Evolutionary conservation across 2,888 invertebrate species (phyloP).

Genomic region (Abscondita cerata): DNA sequence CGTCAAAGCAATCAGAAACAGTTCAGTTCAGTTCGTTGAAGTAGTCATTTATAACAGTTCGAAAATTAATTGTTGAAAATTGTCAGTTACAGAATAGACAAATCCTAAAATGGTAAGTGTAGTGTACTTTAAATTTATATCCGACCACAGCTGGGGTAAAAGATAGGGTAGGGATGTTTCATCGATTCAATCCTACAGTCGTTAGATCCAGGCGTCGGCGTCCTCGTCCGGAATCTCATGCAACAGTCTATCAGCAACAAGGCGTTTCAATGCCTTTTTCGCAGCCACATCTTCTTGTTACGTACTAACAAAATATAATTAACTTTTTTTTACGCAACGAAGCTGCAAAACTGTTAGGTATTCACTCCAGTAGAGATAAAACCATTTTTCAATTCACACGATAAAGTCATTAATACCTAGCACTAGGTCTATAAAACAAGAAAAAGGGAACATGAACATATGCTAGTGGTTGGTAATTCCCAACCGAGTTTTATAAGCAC

Average conservation of each 20-base stretch:
- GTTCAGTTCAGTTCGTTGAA: too few species aligned
- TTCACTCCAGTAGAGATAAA: conserved; percentile 6
- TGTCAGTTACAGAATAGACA: conserved; percentile 6
- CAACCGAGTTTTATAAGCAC: conserved; percentile 28
- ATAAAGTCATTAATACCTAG: conserved; percentile 26
- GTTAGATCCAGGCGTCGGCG: conserved; percentile 28
- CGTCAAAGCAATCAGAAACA: too few species aligned
- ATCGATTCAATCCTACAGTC: conserved; percentile 22
- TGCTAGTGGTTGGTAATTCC: conserved; percentile 29
- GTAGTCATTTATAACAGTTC: too few species aligned
- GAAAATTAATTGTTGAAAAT: not conserved
- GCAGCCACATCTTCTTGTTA: not conserved
- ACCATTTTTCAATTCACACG: conserved; percentile 24
- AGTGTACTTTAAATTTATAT: conserved; percentile 19
- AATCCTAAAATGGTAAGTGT: conserved; percentile 12
- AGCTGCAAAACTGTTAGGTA: not conserved
- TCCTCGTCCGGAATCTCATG: conserved; percentile 22
- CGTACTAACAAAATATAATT: too few species aligned
- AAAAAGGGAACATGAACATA: conserved; percentile 22
- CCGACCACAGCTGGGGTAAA: conserved; percentile 21
- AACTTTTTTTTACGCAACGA: not conserved
- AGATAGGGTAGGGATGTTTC: conserved; percentile 20
- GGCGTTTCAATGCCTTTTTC: conserved; percentile 4
- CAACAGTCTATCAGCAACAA: conserved; percentile 26
- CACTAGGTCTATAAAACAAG: conserved; percentile 22